A percentile compares a stretch with the other conserved stretches of the same genome.
Conservation (phyloP, 1,140 invertebrate species). For the Liolophura sinensis region DNA sequence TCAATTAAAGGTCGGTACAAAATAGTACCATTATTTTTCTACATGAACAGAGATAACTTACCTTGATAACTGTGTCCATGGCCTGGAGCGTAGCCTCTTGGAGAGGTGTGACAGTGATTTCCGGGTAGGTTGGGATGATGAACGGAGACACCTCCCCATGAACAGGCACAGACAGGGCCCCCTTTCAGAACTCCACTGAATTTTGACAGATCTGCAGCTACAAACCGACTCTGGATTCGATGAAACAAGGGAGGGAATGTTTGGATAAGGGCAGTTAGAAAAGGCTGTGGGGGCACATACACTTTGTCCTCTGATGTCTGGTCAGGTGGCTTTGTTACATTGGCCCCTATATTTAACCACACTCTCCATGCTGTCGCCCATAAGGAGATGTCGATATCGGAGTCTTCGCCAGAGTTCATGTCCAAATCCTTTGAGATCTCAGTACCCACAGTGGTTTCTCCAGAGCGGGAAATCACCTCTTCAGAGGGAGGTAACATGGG, state of each 20-base stretch:
- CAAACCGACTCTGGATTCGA: slow-evolving; percentile 80
- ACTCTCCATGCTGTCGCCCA: slow-evolving; percentile 83
- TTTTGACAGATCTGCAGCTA: slow-evolving; percentile 74
- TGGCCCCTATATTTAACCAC: slow-evolving; percentile 82
- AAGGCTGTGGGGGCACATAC: slow-evolving; percentile 88
- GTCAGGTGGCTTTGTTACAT: slow-evolving; percentile 72
- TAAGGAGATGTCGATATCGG: slow-evolving; percentile 58
- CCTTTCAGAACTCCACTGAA: slow-evolving; percentile 78
- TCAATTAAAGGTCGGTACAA: no score
- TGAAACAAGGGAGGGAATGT: slow-evolving; percentile 93
- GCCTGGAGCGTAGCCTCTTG: slow-evolving; percentile 82
- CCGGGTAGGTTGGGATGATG: slow-evolving; percentile 68
- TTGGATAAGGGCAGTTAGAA: slow-evolving; percentile 89
- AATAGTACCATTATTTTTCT: no score
- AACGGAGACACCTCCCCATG: slow-evolving; percentile 82
- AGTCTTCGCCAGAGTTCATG: slow-evolving; percentile 14
- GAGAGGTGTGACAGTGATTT: slow-evolving; percentile 76
- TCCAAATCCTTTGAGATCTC: neutral
- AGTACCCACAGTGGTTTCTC: slow-evolving; percentile 6
- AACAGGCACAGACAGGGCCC: slow-evolving; percentile 78
- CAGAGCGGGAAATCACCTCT: slow-evolving; percentile 43
- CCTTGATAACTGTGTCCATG: slow-evolving; percentile 79
- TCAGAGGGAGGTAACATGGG: slow-evolving; percentile 34
- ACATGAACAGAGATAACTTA: no score
- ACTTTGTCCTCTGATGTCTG: slow-evolving; percentile 60